Evolutionary conservation across 2,888 invertebrate genomes (phyloP).

Genomic region (Apoda limacodes): DNA sequence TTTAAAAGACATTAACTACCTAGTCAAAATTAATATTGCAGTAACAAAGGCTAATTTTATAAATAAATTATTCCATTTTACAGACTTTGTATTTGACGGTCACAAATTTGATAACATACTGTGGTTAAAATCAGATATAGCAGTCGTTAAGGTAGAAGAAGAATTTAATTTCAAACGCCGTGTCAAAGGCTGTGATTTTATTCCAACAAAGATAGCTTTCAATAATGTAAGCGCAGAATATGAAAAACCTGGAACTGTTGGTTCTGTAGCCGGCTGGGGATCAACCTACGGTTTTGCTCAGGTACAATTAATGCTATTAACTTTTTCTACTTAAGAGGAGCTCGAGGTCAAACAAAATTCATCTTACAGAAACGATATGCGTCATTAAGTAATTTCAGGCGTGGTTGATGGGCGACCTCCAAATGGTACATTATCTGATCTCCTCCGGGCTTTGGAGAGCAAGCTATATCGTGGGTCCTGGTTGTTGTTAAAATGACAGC

Average conservation of each 20-base stretch:
- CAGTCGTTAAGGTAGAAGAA: conserved; percentile 50
- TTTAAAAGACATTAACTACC: too few relatives aligned
- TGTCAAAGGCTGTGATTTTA: conserved; percentile 46
- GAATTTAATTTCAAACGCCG: conserved; percentile 43
- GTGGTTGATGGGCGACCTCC: too few relatives aligned
- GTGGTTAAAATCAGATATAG: conserved; percentile 56
- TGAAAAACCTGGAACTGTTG: conserved; percentile 31
- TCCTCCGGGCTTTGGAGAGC: too few relatives aligned
- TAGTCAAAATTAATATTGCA: too few relatives aligned
- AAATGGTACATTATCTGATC: too few relatives aligned
- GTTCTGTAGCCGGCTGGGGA: conserved; percentile 51
- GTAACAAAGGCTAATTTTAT: too few relatives aligned
- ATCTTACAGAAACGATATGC: conserved; percentile 3
- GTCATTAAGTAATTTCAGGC: too few relatives aligned
- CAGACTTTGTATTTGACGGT: conserved; percentile 48
- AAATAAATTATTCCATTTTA: conserved; percentile 1
- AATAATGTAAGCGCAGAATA: conserved; percentile 34
- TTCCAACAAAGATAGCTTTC: conserved; percentile 36
- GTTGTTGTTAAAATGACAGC: too few relatives aligned
- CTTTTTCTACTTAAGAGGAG: conserved; percentile 1
- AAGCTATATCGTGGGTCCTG: too few relatives aligned
- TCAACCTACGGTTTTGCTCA: conserved; percentile 29
- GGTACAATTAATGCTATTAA: conserved; percentile 25
- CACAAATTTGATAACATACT: conserved; percentile 45
- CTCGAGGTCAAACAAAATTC: conserved; percentile 1